Base-by-base conservation (phyloP, 2,797 vertebrate genomes). In the Bucorvus abyssinicus region DNA sequence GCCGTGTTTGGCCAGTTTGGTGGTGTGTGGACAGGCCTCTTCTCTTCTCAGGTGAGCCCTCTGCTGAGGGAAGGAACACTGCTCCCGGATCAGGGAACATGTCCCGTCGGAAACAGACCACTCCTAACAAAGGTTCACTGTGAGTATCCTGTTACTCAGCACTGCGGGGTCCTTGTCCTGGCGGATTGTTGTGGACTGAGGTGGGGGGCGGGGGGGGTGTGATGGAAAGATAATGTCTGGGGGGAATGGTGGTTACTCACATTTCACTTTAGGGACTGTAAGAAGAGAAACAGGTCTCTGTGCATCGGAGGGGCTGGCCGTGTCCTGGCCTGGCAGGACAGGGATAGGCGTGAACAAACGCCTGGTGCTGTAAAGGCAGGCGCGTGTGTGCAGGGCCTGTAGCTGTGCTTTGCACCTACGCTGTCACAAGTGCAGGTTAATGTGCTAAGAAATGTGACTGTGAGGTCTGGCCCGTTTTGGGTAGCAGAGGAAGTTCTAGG, bases 101-200 rank as follows among this genome's bases (percentile, higher is more conserved):
- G 99, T 99, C 99, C 98, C 99, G 99, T 97, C 98, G 99, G 97
- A 99, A 99, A 99, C 99, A 99, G 98, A 99, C 98, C 98, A 99
- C 99, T 98, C 99, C 99, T 97, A 99, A 99, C 98, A 99, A 99
- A 99, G 99, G 99, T 99, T 98, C 98, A 99, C 98, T 99, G 99
- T 99, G 98, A 99, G 99, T 99, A 99, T 88, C 13, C 22, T 23
- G 23, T 88, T 74, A 44, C 14, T 4, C 57, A 78, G 85, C 13
- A 4, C 3, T 12, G 12, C 55, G 65, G 87, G 47, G 40, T 57
- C n/a, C 45, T 79, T 79, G 67, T 36, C 76, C 11, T 64, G 52
- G 44, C 44, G 79, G 38, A 14, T 49, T 85, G 73, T 42, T 61
- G 67, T 75, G 76, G 61, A 80, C 81, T 29, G 71, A 87, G 60